Base-by-base conservation (phyloP, 2,113 vertebrate genomes). In the Catharus minimus region DNA sequence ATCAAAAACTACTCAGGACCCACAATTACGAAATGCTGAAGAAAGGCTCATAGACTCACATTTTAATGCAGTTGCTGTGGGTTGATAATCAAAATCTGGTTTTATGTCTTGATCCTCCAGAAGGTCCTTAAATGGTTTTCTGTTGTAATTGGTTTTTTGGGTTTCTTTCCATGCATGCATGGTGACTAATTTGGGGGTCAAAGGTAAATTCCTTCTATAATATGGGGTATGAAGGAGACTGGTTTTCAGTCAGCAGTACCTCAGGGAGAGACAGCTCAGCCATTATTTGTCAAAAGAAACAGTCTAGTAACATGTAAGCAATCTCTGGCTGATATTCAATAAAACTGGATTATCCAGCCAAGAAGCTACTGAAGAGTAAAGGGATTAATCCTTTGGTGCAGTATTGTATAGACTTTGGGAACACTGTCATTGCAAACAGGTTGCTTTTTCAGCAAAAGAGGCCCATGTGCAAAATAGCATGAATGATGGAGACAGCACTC, bases 181-280 rank as follows among this genome's bases (percentile, higher is more conserved):
- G 61, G 47, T 90, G 79, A 91, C 52, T 95, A 93, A 86, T 50
- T 73, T 86, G 36, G 61, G 50, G 84, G 85, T 86, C 9, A 13
- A 56, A 89, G 65, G 67, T 71, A 92, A 95, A 95, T 86, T 93
- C n/a, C 53, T 67, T 52, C 56, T 75, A 5, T 79, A 79, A 56
- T 50, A n/a, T 4, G 39, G 46, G 50, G 23, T 28, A 53, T 61
- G 74, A 91, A 89, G 75, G 64, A 78, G 89, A 52, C 50, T 58
- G 52, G 49, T 77, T 82, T 93, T 92, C 88, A 79, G 61, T 77
- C 23, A 73, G 72, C 47, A 53, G 5, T 68, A 32, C 60, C 28
- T 84, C 88, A 82, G 46, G 41, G 36, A 86, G 49, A 95, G 82
- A 56, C 65, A 86, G 66, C 58, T 85, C 88, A 95, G 82, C 86